Conservation (phyloP, 1,140 invertebrate genomes). For the Coptotermes formosanus region DNA sequence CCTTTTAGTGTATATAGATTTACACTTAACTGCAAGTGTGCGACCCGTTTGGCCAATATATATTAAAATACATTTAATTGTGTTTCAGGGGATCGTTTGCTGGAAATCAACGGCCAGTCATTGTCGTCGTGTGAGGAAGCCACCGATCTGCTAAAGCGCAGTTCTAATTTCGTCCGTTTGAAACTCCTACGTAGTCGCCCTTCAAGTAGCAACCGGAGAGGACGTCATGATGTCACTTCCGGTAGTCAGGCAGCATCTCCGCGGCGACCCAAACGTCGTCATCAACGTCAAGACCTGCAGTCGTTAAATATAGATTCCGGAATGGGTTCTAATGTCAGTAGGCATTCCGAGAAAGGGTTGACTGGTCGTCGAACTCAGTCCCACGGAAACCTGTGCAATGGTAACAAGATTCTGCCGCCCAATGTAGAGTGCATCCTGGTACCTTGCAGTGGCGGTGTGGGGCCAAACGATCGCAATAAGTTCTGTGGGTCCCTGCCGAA, state of each 20-base stretch:
- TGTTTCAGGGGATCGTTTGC: conserved; percentile 11
- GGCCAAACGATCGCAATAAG: conserved; percentile 45
- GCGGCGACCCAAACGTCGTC: background rate
- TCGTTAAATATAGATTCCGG: conserved; percentile 32
- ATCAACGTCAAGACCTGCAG: background rate
- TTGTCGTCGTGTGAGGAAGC: background rate
- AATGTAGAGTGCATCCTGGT: conserved; percentile 44
- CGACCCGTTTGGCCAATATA: too few relatives aligned
- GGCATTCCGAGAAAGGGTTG: conserved; percentile 65
- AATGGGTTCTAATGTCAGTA: conserved; percentile 73
- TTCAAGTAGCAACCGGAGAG: background rate
- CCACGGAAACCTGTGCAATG: conserved; percentile 57
- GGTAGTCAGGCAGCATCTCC: background rate
- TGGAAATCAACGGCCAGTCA: conserved; percentile 22
- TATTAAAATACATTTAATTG: too few relatives aligned
- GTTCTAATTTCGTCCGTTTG: background rate
- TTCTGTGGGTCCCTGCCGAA: conserved; percentile 67
- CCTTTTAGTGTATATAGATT: too few relatives aligned
- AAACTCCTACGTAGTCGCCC: background rate
- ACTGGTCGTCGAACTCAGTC: conserved; percentile 67
- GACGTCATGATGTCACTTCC: background rate
- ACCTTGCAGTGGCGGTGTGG: conserved; percentile 44
- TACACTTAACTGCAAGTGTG: too few relatives aligned
- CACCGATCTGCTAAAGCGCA: background rate
- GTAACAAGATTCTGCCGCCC: conserved; percentile 49